Evolutionary conservation across 2,113 vertebrate genomes (phyloP), one percentile per base, ranked within the genome.

Genomic region (Sardina pilchardus): DNA sequence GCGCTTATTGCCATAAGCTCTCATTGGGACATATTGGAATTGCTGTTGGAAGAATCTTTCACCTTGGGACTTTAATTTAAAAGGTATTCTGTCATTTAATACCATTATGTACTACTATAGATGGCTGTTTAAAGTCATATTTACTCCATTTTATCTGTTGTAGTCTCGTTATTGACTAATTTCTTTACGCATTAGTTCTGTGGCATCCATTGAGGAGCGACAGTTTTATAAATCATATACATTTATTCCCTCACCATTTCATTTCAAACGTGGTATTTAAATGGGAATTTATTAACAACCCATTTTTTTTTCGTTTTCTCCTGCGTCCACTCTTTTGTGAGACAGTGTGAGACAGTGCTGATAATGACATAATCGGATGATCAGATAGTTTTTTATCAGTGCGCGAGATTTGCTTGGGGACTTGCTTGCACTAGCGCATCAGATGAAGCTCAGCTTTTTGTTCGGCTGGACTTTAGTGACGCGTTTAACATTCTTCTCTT

Each of bases 21-120:
- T 78, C 30, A 78, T 78, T 78, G 34, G 63, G 16, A 71, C 63
- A 17, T 78, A 78, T 36, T 78, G 71, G 71, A 36, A 36, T 78
- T 78, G 71, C 71, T 12, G 17, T 78, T 39, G 12, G 71, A 78
- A 36, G 71, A 71, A 14, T 71, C 26, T 34, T 71, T 71, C n/a
- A 71, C 63, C n/a, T 34, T 71, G 63, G 63, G 63, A 71, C 53
- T 56, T 30, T 71, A 30, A 34, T 71, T 71, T 71, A 30, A 71
- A 34, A 71, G 63, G 63, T 71, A 71, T 10, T 9, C 63, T 71
- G 53, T 2, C 53, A 59, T 1, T 59, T 50, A 12, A 59, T 24
- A 59, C 53, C 53, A 59, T 36, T 36, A 9, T n/a, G n/a, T 63
- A 16, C 30, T 78, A 34, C 30, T 36, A 17, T 36, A 24, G 53